Percentiles rank a stretch among this genome's conserved stretches.
Conservation (phyloP, 2,113 vertebrate genomes). For the Dinomys branickii region DNA sequence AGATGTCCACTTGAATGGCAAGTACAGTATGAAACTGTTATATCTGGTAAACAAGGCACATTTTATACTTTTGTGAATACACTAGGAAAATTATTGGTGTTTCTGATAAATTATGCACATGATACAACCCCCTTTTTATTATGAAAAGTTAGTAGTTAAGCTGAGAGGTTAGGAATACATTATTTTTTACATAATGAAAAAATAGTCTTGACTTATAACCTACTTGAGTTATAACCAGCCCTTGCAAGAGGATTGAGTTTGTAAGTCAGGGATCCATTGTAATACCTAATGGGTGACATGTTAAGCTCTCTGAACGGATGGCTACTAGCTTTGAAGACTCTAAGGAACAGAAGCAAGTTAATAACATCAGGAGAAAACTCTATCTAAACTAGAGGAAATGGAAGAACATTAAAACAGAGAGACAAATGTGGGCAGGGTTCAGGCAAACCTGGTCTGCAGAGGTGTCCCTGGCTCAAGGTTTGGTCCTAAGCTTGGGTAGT, state of each 20-base stretch:
- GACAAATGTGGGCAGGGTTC: background rate
- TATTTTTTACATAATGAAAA: background rate
- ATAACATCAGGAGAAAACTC: background rate
- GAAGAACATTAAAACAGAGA: background rate
- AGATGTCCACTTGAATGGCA: background rate
- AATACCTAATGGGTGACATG: background rate
- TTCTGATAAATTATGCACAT: background rate
- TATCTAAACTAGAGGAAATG: background rate
- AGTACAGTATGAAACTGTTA: background rate
- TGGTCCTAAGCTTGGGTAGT: background rate
- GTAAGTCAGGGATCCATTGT: background rate
- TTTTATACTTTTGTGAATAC: background rate
- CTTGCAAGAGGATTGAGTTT: background rate
- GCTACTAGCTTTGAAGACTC: background rate
- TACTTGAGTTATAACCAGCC: background rate
- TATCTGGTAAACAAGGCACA: background rate
- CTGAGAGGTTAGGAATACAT: background rate
- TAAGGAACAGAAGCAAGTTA: background rate
- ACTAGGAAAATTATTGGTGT: background rate
- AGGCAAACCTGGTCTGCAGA: background rate
- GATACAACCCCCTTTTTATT: background rate
- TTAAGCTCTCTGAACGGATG: background rate
- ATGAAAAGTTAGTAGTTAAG: background rate
- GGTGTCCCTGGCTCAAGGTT: background rate
- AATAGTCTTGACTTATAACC: background rate